These are phyloP conservation scores for Heterohyrax brucei DNA, from an alignment of 2,797 vertebrate species.

Conservation along the genomic window DNA sequence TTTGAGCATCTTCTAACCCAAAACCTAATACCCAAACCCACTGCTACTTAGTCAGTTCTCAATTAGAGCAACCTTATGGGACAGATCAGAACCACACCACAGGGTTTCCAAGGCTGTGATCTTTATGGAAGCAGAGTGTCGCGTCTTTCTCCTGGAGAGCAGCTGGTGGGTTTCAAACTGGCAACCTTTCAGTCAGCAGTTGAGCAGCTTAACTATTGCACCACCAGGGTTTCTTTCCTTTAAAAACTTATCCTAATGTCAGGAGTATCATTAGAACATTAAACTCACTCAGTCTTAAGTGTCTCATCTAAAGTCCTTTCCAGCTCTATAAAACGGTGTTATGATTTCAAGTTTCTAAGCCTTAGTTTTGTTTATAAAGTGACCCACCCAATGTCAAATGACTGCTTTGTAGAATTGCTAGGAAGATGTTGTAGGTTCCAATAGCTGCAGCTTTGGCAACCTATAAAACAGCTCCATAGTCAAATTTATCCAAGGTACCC, in stretches of 20 bases:
- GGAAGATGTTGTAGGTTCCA: neutral
- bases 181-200: no score
- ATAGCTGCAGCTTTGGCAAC: neutral
- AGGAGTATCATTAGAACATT: neutral
- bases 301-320: neutral
- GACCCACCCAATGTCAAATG: neutral
- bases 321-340: neutral
- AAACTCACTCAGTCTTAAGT: constrained; percentile 3
- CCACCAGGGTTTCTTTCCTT: neutral
- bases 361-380: constrained; percentile 20
- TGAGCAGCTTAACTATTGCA: no score
- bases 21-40: no score
- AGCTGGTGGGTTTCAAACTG: no score
- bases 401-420: neutral
- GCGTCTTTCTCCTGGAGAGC: no score
- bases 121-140: no score
- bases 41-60: no score
- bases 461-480: neutral
- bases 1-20: neutral
- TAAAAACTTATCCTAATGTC: constrained; percentile 9
- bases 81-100: no score
- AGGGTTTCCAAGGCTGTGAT: no score
- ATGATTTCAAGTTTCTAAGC: constrained; percentile 11
- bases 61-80: no score
- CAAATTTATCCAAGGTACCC: constrained; percentile 5